Evolutionary conservation across 2,797 vertebrate species (phyloP).

Genomic region (Martes flavigula): DNA sequence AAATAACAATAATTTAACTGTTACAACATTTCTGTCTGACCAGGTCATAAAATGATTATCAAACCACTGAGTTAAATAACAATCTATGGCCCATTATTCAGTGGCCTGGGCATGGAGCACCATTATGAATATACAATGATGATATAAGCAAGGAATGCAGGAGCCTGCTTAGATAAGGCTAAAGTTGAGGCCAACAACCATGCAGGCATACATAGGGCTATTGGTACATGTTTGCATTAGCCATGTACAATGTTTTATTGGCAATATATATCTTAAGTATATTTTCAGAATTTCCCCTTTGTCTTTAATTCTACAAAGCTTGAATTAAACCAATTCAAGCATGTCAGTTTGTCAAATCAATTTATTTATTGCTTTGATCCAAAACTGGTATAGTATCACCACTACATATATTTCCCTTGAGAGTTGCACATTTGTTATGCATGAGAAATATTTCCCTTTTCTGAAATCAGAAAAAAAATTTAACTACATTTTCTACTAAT

Average conservation of each 20-base stretch:
- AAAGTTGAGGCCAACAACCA: background rate
- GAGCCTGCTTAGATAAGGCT: background rate
- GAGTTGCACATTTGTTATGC: background rate
- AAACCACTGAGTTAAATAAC: background rate
- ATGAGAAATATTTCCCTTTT: background rate
- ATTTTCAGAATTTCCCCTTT: background rate
- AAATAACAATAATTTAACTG: background rate
- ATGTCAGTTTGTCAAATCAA: background rate
- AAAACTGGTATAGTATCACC: background rate
- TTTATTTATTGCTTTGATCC: background rate
- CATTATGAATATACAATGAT: background rate
- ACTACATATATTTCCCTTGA: background rate
- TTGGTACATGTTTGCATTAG: too few species aligned
- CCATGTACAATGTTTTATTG: background rate
- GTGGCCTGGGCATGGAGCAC: background rate
- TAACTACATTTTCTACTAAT: background rate
- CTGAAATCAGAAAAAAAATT: background rate
- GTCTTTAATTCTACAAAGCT: background rate
- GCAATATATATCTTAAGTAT: background rate
- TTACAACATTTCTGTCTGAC: background rate
- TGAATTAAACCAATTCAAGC: background rate
- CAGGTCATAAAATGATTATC: background rate
- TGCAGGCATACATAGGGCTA: background rate
- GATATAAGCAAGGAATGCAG: background rate
- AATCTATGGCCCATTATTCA: background rate